phyloP scores from a whole-genome alignment of 2,888 invertebrate genomes.

The Oligia latruncula region DNA sequence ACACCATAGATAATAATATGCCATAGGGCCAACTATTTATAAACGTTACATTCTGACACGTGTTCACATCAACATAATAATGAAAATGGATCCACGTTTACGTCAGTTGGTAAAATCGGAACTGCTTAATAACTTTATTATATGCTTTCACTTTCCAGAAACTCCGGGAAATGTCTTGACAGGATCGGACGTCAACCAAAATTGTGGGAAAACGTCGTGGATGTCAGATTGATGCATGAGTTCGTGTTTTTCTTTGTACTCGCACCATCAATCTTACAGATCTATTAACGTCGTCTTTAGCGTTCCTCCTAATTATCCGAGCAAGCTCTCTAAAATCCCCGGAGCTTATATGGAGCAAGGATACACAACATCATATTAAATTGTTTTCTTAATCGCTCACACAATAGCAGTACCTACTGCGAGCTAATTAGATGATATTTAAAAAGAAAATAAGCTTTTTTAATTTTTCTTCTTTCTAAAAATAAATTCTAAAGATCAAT shows the following conservation, averaged over 20 bases:
- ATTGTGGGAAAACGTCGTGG: conserved; percentile 68
- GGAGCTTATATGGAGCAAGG: conserved; percentile 69
- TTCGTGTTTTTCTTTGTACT: conserved; percentile 83
- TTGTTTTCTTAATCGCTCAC: conserved; percentile 61
- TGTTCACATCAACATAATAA: conserved; percentile 23
- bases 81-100: conserved; percentile 37
- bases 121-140: conserved; percentile 33
- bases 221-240: conserved; percentile 85
- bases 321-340: conserved; percentile 75
- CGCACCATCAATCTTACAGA: conserved; percentile 82
- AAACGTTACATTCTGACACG: neutral
- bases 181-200: conserved; percentile 63
- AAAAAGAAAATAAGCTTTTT: neutral
- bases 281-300: conserved; percentile 86
- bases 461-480: neutral
- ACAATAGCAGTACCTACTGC: conserved; percentile 42
- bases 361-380: conserved; percentile 71
- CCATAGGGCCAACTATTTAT: conserved; percentile 13
- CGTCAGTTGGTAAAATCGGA: conserved; percentile 5
- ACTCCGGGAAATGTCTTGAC: conserved; percentile 48
- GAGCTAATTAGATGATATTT: conserved; percentile 36
- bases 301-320: conserved; percentile 82
- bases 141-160: conserved; percentile 36
- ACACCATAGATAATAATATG: neutral
- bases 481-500: conserved; percentile 5